Percentiles rank a stretch among this genome's conserved stretches.
Conservation (phyloP, 2,888 invertebrate genomes). For the Gisinianus flammeolus region DNA sequence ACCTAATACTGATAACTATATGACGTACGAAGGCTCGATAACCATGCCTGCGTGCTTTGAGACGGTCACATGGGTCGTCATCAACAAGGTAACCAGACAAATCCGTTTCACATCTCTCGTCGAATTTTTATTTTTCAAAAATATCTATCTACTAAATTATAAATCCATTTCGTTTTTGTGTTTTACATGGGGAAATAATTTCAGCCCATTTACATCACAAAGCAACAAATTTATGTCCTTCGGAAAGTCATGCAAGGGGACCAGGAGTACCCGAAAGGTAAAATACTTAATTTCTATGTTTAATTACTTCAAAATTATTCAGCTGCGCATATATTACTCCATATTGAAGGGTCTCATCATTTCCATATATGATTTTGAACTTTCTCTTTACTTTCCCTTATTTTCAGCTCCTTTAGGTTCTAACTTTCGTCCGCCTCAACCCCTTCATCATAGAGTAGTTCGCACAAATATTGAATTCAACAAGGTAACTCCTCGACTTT, state of each 20-base stretch:
- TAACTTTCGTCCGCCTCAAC: constrained; percentile 93
- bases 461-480: constrained; percentile 97
- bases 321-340: too few species aligned
- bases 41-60: constrained; percentile 98
- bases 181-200: background rate
- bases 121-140: background rate
- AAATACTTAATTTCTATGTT: too few species aligned
- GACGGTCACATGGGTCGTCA: constrained; percentile 97
- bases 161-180: background rate
- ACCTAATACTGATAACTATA: constrained; percentile 93
- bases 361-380: too few species aligned
- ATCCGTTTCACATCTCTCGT: background rate
- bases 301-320: too few species aligned
- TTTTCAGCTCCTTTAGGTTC: constrained; percentile 92
- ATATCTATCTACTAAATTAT: background rate
- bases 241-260: constrained; percentile 88
- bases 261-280: constrained; percentile 80
- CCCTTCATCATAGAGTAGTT: constrained; percentile 89
- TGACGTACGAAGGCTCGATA: constrained; percentile 97
- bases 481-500: constrained; percentile 68
- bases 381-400: too few species aligned
- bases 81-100: constrained; percentile 72
- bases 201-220: constrained; percentile 91
- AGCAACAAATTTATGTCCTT: constrained; percentile 87
- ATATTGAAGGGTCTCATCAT: too few species aligned